Conservation (phyloP, 2,113 vertebrate species). For the Sphyrna mokarran region DNA sequence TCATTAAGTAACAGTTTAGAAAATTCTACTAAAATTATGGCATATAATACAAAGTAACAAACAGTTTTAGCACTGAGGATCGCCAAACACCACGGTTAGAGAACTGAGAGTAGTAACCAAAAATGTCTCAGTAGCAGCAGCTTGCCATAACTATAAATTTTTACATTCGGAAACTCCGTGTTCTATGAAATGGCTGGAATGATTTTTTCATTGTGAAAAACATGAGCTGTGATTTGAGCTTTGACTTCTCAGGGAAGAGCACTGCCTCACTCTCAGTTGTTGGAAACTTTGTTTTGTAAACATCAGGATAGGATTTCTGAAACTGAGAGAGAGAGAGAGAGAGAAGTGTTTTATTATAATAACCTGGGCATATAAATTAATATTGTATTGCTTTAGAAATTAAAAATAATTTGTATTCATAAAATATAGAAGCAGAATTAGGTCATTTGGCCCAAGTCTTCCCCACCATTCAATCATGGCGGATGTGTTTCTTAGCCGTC, state of each 20-base stretch:
- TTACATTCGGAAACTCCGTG: slow-evolving; percentile 75
- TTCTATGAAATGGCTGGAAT: slow-evolving; percentile 78
- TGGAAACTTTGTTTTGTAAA: slow-evolving; percentile 69
- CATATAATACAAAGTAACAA: background rate
- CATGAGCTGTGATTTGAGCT: slow-evolving; percentile 60
- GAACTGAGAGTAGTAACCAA: background rate
- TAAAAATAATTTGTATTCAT: background rate
- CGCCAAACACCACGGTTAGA: background rate
- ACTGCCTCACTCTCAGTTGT: slow-evolving; percentile 67
- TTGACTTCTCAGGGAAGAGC: slow-evolving; percentile 64
- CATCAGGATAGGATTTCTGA: slow-evolving; percentile 75
- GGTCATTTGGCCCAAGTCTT: too few relatives aligned
- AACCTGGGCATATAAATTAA: background rate
- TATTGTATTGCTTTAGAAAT: background rate
- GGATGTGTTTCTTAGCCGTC: too few relatives aligned
- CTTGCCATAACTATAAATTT: background rate
- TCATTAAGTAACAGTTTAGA: background rate
- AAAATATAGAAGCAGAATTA: too few relatives aligned
- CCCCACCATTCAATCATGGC: too few relatives aligned
- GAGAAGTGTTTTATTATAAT: slow-evolving; percentile 6
- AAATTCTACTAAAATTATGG: background rate
- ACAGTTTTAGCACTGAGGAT: background rate
- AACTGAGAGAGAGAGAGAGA: slow-evolving; percentile 67
- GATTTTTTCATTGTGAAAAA: slow-evolving; percentile 68
- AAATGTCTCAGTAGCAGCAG: background rate